Percentiles rank a stretch among this genome's conserved stretches.
These are phyloP conservation scores for Phrynocephalus versicolor DNA, from an alignment of 2,113 vertebrate genomes.

Conservation along the genomic window DNA sequence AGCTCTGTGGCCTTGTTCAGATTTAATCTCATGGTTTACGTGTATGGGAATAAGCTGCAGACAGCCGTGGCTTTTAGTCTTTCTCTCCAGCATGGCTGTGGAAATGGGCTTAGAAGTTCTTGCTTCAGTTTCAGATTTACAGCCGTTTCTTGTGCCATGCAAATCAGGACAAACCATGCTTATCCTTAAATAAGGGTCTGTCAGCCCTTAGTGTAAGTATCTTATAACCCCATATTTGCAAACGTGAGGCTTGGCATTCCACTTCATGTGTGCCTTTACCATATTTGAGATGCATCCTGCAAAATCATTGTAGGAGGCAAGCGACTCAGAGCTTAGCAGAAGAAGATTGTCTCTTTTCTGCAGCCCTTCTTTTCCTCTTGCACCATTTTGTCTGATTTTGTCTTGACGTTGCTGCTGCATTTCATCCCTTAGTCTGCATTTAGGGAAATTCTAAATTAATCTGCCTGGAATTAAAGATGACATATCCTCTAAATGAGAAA, in stretches of 20 bases:
- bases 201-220: no score
- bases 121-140: neutral
- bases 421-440: constrained; percentile 34
- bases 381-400: constrained; percentile 5
- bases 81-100: neutral
- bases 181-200: neutral
- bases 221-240: no score
- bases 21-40: neutral
- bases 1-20: neutral
- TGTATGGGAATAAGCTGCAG: neutral
- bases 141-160: neutral
- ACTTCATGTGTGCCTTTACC: neutral
- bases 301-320: neutral
- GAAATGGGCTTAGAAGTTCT: neutral
- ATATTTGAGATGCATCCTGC: neutral
- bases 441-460: constrained; percentile 52
- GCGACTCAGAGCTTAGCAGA: neutral
- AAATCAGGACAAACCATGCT: neutral
- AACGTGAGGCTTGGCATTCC: neutral
- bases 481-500: constrained; percentile 42
- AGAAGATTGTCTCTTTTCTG: neutral
- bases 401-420: neutral
- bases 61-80: neutral
- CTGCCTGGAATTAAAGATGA: constrained; percentile 53
- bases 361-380: neutral